Base-by-base conservation (phyloP, 2,888 invertebrate genomes). In the Eubasilissa splendida region DNA sequence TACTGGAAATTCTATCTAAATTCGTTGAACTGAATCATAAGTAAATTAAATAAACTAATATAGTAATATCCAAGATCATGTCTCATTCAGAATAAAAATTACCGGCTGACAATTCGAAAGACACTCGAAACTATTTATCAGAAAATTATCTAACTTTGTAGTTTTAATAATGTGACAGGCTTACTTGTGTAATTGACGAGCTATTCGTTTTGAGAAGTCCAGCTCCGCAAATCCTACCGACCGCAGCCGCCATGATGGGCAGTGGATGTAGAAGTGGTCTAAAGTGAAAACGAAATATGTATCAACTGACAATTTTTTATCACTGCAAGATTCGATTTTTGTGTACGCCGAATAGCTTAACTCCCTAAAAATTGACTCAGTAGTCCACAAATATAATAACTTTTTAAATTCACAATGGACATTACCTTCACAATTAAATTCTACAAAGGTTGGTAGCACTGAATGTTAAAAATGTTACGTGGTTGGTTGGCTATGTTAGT, bases 221-320 rank as follows among this genome's bases (percentile, higher is more conserved):
- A 88, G 95, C 93, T 91, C 95, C 94, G 91, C 94, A 95, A 93
- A 96, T 93, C 91, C 96, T 94, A 91, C 95, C 94, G 89, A 96
- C 93, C 89, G 94, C 93, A 90, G 95, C 95, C 93, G 96, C 96
- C 96, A 96, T 96, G 92, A 93, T 95, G 92, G 78, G 79, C 81
- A 81, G 81, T 76, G 76, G 81, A 79, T 71, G 79, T 80, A 63
- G 71, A 78, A 80, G 73, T 80, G 60, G 65, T 77, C 59, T 59
- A 60, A 77, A 70, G 71, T 56, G 70, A 53, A 77, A 70, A 70
- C 52, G 50, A 70, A 70, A 70, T 68, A 70, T 53, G 53, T 70
- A 70, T 11, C 12, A 70, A 70, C 53, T 22, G 12, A 50, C 52
- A 54, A 52, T 50, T 70, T 53, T 70, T 53, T 11, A 53, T 33